These are phyloP conservation scores for Ischnus inquisitorius DNA, from an alignment of 2,888 invertebrate species.

Conservation along the genomic window DNA sequence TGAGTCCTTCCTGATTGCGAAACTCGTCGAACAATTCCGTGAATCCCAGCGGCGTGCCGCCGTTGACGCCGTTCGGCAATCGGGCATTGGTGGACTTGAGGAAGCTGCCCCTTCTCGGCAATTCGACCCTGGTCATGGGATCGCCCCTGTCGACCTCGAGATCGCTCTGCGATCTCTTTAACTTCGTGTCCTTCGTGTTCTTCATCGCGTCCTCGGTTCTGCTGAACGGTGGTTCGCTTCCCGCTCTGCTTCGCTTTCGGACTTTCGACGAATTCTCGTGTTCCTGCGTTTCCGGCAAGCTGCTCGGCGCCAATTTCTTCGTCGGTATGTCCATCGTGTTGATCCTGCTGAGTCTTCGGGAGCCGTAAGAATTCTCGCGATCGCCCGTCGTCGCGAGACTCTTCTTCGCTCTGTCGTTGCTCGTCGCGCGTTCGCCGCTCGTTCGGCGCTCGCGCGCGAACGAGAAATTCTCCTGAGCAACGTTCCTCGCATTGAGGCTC, in stretches of 20 bases:
- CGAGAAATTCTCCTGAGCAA: slow-evolving; percentile 38
- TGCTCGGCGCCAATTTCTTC: slow-evolving; percentile 67
- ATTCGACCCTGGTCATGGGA: slow-evolving; percentile 94
- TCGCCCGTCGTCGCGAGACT: slow-evolving; percentile 54
- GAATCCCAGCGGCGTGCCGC: slow-evolving; percentile 94
- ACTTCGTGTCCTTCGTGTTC: slow-evolving; percentile 79
- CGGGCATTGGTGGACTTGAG: slow-evolving; percentile 93
- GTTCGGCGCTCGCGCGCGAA: not conserved
- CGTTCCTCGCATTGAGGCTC: not conserved
- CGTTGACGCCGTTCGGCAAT: slow-evolving; percentile 88
- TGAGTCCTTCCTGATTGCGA: slow-evolving; percentile 94
- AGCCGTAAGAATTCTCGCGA: slow-evolving; percentile 59
- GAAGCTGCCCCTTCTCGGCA: slow-evolving; percentile 94
- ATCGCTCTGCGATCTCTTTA: slow-evolving; percentile 86
- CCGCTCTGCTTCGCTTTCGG: slow-evolving; percentile 81
- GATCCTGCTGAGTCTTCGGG: slow-evolving; percentile 73
- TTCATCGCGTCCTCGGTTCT: slow-evolving; percentile 75
- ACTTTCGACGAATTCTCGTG: slow-evolving; percentile 69
- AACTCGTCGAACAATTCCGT: slow-evolving; percentile 95
- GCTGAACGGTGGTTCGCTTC: slow-evolving; percentile 82
- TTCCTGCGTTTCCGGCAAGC: slow-evolving; percentile 39
- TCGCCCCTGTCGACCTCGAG: slow-evolving; percentile 90
- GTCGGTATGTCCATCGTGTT: slow-evolving; percentile 79
- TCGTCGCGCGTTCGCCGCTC: slow-evolving; percentile 23
- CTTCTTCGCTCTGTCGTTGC: slow-evolving; percentile 33